Percentiles rank a stretch among this genome's conserved stretches.
phyloP scores from a whole-genome alignment of 1,140 invertebrate genomes.

The Drosophila insularis region DNA sequence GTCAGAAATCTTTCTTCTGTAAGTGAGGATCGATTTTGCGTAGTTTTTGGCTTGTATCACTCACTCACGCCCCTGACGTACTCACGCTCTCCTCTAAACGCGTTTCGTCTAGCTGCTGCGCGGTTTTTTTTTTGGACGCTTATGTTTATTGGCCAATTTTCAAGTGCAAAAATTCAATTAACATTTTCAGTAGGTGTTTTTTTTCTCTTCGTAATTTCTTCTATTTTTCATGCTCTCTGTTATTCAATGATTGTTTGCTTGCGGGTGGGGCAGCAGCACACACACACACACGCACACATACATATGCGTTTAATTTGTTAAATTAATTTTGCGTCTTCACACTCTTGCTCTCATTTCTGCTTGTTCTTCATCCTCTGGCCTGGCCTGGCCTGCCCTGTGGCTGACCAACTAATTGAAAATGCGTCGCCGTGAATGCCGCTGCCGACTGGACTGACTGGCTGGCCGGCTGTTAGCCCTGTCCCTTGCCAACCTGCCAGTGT shows the following conservation, averaged over 20 bases:
- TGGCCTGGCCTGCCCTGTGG: conserved; percentile 3
- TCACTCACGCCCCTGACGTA: background rate
- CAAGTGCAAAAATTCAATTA: conserved; percentile 46
- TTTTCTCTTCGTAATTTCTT: background rate
- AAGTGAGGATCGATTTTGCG: no score
- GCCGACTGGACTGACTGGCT: conserved; percentile 49
- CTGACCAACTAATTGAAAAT: conserved; percentile 69
- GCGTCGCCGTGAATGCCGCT: conserved; percentile 34
- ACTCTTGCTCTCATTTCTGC: conserved; percentile 10
- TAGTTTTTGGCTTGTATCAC: background rate
- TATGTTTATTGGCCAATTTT: conserved; percentile 28
- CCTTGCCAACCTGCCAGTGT: background rate
- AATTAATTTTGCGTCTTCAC: conserved; percentile 62
- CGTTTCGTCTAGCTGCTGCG: background rate
- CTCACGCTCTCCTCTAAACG: background rate
- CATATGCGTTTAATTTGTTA: conserved; percentile 61
- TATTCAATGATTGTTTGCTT: conserved; percentile 9
- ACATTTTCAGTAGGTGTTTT: conserved; percentile 20
- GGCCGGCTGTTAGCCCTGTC: conserved; percentile 46
- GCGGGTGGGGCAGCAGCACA: conserved; percentile 39
- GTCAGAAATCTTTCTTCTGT: no score
- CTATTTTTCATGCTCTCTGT: conserved; percentile 11
- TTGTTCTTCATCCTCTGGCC: conserved; percentile 15
- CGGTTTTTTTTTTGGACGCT: conserved; percentile 13
- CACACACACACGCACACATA: conserved; percentile 2